These are phyloP conservation scores for Leuciscus idus DNA, from an alignment of 2,113 vertebrate genomes.

Conservation along the genomic window DNA sequence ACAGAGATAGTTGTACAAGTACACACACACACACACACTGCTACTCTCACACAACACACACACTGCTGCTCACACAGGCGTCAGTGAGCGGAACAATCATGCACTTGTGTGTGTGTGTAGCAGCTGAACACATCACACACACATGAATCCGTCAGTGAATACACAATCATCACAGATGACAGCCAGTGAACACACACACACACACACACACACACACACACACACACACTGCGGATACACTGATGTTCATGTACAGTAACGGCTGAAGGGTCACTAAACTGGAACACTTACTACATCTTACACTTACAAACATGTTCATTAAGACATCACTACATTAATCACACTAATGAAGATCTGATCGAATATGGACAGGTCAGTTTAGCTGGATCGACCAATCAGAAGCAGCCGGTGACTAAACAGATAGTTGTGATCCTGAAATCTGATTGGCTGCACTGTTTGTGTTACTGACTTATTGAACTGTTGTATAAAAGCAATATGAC, in stretches of 20 bases:
- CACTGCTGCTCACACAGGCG: not conserved
- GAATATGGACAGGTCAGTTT: not conserved
- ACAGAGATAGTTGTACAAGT: too few species aligned
- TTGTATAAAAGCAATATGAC: not conserved
- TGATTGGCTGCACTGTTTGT: not conserved
- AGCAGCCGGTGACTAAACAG: not conserved
- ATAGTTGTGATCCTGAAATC: not conserved
- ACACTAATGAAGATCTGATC: not conserved
- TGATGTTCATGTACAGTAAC: too few species aligned
- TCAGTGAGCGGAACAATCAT: not conserved
- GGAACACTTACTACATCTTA: too few species aligned
- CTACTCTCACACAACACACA: not conserved
- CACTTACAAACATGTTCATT: too few species aligned
- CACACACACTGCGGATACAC: too few species aligned
- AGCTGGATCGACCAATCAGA: not conserved
- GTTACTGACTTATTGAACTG: not conserved
- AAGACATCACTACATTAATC: too few species aligned
- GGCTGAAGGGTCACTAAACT: too few species aligned
- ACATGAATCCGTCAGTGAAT: not conserved
- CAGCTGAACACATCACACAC: not conserved
- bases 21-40: not conserved
- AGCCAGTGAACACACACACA: too few species aligned
- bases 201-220: too few species aligned
- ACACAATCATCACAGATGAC: slow-evolving; percentile 1
- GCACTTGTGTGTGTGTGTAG: not conserved